Percentiles rank a stretch among this genome's conserved stretches.
phyloP scores from a whole-genome alignment of 2,797 vertebrate species.

The Meda fulgida region DNA sequence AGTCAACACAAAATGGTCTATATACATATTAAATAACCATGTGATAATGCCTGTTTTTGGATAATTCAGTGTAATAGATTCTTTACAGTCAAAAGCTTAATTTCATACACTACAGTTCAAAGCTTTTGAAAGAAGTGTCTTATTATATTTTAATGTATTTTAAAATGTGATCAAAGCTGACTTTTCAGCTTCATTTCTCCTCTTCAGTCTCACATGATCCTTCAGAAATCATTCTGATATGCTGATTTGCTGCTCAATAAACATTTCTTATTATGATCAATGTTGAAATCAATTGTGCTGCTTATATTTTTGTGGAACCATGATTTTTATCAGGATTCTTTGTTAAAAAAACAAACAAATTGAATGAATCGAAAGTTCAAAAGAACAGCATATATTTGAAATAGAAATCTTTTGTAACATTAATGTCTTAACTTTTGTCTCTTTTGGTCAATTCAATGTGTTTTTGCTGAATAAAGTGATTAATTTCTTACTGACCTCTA shows the following conservation, averaged over 20 bases:
- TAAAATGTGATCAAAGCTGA: not conserved
- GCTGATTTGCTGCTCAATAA: not conserved
- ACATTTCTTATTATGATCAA: not conserved
- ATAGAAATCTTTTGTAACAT: not conserved
- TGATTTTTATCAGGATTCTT: not conserved
- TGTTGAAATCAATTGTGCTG: not conserved
- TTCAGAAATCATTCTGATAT: not conserved
- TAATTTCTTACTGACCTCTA: not conserved
- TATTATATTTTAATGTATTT: not conserved
- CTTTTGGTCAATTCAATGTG: not conserved
- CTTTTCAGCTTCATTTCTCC: not conserved
- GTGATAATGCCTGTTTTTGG: not conserved
- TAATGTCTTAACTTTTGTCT: not conserved
- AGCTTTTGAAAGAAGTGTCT: not conserved
- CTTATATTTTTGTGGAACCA: not conserved
- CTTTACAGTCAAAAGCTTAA: not conserved
- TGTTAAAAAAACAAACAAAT: not conserved
- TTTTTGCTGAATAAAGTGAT: not conserved
- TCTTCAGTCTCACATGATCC: not conserved
- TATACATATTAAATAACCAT: not conserved
- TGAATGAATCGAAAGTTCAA: not conserved
- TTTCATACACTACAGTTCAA: not conserved
- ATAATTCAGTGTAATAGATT: not conserved
- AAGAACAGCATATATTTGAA: not conserved
- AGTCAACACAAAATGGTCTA: not conserved